A percentile compares a stretch with the other conserved stretches of the same genome.
Conservation (phyloP, 1,140 invertebrate species). For the Drosophila teissieri region DNA sequence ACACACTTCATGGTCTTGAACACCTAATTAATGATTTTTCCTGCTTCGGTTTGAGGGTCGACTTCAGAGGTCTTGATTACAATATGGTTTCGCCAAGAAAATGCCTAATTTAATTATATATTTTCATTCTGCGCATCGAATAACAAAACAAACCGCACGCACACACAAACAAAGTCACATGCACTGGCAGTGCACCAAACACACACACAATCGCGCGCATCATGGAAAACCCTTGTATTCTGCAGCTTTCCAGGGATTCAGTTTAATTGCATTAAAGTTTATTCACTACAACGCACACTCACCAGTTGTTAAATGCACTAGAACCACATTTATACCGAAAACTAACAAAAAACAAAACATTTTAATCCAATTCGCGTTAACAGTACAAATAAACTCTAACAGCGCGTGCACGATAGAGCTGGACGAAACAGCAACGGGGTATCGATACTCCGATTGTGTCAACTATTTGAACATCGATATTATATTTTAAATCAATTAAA, state of each 20-base stretch:
- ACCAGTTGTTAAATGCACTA: slow-evolving; percentile 43
- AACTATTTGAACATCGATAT: neutral
- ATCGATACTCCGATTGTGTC: neutral
- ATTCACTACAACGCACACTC: slow-evolving; percentile 7
- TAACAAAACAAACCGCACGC: slow-evolving; percentile 68
- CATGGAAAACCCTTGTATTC: neutral
- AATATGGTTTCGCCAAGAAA: slow-evolving; percentile 30
- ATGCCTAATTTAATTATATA: slow-evolving; percentile 59
- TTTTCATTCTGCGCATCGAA: slow-evolving; percentile 61
- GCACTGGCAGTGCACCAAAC: slow-evolving; percentile 21
- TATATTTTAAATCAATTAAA: neutral
- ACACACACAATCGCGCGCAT: slow-evolving; percentile 6
- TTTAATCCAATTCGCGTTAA: slow-evolving; percentile 33
- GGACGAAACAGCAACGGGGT: neutral
- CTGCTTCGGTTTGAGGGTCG: neutral
- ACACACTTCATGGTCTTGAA: neutral
- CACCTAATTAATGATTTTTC: slow-evolving; percentile 21
- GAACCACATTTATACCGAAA: slow-evolving; percentile 38
- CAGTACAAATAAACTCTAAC: slow-evolving; percentile 1
- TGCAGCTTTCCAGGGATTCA: neutral
- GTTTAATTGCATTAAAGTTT: neutral
- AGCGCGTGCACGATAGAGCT: neutral
- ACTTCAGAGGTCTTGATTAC: slow-evolving; percentile 5
- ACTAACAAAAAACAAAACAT: slow-evolving; percentile 56
- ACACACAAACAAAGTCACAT: slow-evolving; percentile 31